Evolutionary conservation across 2,113 vertebrate genomes (phyloP).

Genomic region (Sphaerodactylus townsendi): DNA sequence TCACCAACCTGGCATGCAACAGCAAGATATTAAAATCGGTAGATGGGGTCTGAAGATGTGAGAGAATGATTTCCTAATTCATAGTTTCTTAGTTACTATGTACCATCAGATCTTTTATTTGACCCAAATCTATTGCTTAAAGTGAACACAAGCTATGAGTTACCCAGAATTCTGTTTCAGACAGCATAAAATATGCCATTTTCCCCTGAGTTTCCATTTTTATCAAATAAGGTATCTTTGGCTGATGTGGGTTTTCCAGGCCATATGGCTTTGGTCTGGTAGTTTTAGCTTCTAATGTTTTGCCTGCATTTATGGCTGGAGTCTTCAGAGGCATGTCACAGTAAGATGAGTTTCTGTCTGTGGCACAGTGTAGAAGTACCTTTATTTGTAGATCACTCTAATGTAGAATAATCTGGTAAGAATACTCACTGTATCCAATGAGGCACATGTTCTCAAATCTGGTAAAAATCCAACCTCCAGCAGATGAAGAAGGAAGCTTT

Average conservation of each 20-base stretch:
- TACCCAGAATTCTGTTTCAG: background rate
- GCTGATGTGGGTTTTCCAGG: too few species aligned
- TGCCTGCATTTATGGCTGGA: too few species aligned
- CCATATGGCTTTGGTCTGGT: too few species aligned
- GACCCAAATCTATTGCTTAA: background rate
- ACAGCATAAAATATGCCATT: background rate
- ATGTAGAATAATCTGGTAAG: background rate
- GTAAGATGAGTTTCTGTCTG: too few species aligned
- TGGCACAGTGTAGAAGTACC: too few species aligned
- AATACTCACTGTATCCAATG: slow-evolving; percentile 89
- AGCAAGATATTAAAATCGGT: too few species aligned
- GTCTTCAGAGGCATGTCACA: too few species aligned
- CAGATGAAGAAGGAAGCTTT: slow-evolving; percentile 92
- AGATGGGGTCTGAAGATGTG: too few species aligned
- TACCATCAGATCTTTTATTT: background rate
- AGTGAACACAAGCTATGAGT: background rate
- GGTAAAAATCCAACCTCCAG: slow-evolving; percentile 96
- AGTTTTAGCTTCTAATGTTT: too few species aligned
- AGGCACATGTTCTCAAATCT: slow-evolving; percentile 91
- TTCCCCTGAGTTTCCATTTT: background rate
- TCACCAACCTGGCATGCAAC: too few species aligned
- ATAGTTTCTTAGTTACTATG: background rate
- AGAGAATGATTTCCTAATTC: background rate
- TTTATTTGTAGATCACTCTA: background rate
- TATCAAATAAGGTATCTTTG: background rate